These are phyloP conservation scores for Idris sp. DNA, from an alignment of 1,140 invertebrate species.

Conservation along the genomic window DNA sequence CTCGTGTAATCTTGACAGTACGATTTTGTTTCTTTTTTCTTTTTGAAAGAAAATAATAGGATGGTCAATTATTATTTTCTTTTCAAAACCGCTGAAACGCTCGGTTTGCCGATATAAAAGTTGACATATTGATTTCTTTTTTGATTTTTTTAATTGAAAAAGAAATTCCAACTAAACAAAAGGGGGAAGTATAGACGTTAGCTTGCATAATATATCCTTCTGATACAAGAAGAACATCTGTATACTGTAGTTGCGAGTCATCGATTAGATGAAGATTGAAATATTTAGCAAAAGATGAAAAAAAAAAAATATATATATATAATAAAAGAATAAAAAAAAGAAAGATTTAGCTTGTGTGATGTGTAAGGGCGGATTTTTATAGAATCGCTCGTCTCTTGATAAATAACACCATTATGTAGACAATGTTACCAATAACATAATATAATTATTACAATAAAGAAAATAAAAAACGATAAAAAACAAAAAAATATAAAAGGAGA, in stretches of 20 bases:
- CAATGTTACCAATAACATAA: constrained; percentile 42
- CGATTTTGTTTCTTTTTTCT: too few relatives aligned
- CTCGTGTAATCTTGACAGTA: too few relatives aligned
- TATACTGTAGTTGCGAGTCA: constrained; percentile 57
- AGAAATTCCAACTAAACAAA: too few relatives aligned
- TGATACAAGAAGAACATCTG: constrained; percentile 49
- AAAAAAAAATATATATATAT: constrained; percentile 12
- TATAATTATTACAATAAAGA: constrained; percentile 22
- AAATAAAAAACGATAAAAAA: too few relatives aligned
- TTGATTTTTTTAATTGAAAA: background rate
- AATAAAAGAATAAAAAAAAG: constrained; percentile 37
- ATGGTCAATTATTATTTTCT: too few relatives aligned
- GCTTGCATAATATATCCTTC: constrained; percentile 44
- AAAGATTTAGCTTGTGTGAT: constrained; percentile 52
- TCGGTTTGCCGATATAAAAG: too few relatives aligned
- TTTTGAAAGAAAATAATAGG: too few relatives aligned
- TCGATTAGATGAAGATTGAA: constrained; percentile 47
- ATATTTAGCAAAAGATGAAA: constrained; percentile 44
- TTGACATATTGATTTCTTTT: background rate
- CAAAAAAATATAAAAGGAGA: constrained; percentile 40
- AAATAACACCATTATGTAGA: constrained; percentile 59
- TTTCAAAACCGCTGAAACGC: too few relatives aligned
- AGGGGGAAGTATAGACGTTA: too few relatives aligned
- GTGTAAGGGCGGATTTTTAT: constrained; percentile 52
- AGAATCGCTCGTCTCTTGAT: constrained; percentile 24